Evolutionary conservation across 2,888 invertebrate species (phyloP), one percentile per base, ranked within the genome.

Genomic region (Bruchidius siliquastri): DNA sequence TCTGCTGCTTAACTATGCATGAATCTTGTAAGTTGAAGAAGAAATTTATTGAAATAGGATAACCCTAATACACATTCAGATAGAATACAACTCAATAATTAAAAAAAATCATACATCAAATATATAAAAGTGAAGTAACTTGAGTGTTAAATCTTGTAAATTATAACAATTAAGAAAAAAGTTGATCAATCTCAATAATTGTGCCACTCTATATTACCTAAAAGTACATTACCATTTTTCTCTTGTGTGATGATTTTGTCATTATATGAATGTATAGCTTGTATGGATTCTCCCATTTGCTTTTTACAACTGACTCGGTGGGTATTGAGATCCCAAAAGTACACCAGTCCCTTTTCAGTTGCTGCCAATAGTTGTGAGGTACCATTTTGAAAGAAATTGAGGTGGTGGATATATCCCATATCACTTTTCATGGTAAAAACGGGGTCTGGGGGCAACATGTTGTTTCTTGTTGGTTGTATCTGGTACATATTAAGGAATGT

Each of bases 241-340:
- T 93, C 92, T 86, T 94, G 94, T 10, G 93, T 91, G 78, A 94
- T 88, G 77, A 94, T 88, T 77, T 90, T 88, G 77, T 89, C 88
- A 73, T 88, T 87, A 2, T 91, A 88, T 81, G 90, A 90, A 80
- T 90, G 88, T 78, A 93, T 86, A 76, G 90, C 88, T 81, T 92
- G 88, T 79, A 92, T 91, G 70, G 91, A 89, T 82, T 88, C 88
- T 81, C 92, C 92, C 84, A 91, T 89, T 82, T 89, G 86, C 80
- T 93, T 90, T 84, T 92, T 91, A 77, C 90, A 88, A 78, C 90
- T 89, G 78, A 92, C 89, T 80, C 94, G 89, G 84, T 93, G 93
- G 72, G 91, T 93, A 93, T 92, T 91, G 85, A 95, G 88, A 88
- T 94, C 92, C 93, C 93, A 95, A 83, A 93, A 90, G 86, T 92